Base-by-base conservation (phyloP, 2,113 vertebrate species). In the Xenopus laevis region DNA sequence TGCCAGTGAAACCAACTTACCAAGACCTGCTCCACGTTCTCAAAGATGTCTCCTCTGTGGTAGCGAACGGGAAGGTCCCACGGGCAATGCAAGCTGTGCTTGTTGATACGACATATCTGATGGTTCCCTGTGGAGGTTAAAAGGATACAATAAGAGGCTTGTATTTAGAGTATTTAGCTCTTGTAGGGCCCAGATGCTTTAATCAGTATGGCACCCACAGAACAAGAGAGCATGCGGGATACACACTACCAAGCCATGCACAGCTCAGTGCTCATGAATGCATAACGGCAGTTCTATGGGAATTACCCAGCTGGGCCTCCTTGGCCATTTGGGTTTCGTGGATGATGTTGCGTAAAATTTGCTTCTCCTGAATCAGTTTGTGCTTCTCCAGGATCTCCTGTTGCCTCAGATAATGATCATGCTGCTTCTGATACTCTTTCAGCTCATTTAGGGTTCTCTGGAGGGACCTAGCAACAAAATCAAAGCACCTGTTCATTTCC, bases 311-410 rank as follows among this genome's bases (percentile, higher is more conserved):
- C 79, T 99, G 97, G 71, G 97, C 96, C 86, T 99, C 97, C 88
- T 97, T 98, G 65, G 97, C 97, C 95, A 99, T 98, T 85, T 99
- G 97, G 4, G 97, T 98, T 87, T 99, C 97, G 1, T 99, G 97
- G 83, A 99, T 98, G 85, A 99, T 99, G 81, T 98, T 98, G 81
- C 91, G 89, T 72, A 99, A 85, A 83, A 99, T 97, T 78, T 99
- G 97, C 71, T 99, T 94, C 72, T 99, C 96, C 80, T 98, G 96
- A 80, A 98, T 93, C 75, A 99, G 88, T 86, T 98, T 99, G 86
- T 98, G 94, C 81, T 98, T 98, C 81, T 99, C 97, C 74, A 99
- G 90, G 62, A 92, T 89, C 89, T 98, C 96, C 83, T 99, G 97
- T 52, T 98, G 97, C 59, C 94, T 90, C 63, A 99, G 91, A 86